Evolutionary conservation across 2,888 invertebrate genomes (phyloP).

Genomic region (Pterostichus madidus): DNA sequence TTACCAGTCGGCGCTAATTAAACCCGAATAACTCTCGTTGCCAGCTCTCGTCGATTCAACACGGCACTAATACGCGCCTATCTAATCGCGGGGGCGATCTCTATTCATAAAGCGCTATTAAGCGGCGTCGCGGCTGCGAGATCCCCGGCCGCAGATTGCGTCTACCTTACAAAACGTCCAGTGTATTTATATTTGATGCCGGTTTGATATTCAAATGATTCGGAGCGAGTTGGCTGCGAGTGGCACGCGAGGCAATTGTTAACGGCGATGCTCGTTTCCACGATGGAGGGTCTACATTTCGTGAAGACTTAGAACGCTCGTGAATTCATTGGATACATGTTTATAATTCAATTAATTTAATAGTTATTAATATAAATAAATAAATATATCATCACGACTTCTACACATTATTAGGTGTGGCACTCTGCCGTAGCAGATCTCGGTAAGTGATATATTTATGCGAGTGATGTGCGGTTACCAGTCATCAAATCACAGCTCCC

Average conservation of each 20-base stretch:
- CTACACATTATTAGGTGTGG: too few relatives aligned
- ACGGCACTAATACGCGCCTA: slow-evolving; percentile 54
- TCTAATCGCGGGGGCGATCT: slow-evolving; percentile 56
- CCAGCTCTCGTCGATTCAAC: slow-evolving; percentile 41
- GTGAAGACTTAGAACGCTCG: too few relatives aligned
- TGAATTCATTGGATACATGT: too few relatives aligned
- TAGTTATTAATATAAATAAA: too few relatives aligned
- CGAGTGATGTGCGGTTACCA: too few relatives aligned
- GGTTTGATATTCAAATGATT: slow-evolving; percentile 74
- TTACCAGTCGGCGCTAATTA: slow-evolving; percentile 15
- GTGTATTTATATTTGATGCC: slow-evolving; percentile 74
- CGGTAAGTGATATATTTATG: too few relatives aligned
- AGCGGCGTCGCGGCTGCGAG: slow-evolving; percentile 38
- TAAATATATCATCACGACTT: too few relatives aligned
- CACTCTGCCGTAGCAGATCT: too few relatives aligned
- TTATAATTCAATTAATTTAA: too few relatives aligned
- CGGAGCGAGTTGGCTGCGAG: slow-evolving; percentile 60
- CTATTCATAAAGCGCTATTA: slow-evolving; percentile 58
- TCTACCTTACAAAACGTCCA: slow-evolving; percentile 72
- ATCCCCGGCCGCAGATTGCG: slow-evolving; percentile 29
- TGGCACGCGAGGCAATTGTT: slow-evolving; percentile 74
- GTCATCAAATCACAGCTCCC: too few relatives aligned
- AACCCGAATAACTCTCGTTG: slow-evolving; percentile 49
- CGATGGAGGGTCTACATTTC: not conserved
- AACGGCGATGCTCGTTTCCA: slow-evolving; percentile 68